phyloP scores from a whole-genome alignment of 2,797 vertebrate species.

The Enteromius viviparus region DNA sequence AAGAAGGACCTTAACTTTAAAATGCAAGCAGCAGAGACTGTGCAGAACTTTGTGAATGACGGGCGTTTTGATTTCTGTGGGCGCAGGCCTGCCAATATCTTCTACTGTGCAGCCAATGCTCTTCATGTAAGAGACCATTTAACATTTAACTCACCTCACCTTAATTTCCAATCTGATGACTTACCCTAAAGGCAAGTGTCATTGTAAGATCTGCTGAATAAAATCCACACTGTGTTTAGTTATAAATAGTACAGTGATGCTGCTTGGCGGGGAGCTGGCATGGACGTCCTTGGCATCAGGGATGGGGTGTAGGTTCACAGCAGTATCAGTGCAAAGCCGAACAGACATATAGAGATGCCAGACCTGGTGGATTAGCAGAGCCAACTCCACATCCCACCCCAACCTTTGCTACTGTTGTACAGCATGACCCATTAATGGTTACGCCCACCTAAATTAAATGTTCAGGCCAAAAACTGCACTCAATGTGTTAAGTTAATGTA shows the following conservation, averaged over 20 bases:
- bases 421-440: background rate
- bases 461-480: background rate
- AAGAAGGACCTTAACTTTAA: background rate
- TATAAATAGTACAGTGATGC: constrained; percentile 43
- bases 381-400: constrained; percentile 30
- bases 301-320: constrained; percentile 26
- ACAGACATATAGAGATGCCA: constrained; percentile 51
- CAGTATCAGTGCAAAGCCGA: constrained; percentile 33
- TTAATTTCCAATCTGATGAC: background rate
- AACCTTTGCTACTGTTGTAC: background rate
- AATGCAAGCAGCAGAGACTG: background rate
- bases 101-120: background rate
- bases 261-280: constrained; percentile 50
- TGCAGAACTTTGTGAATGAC: constrained; percentile 9
- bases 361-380: constrained; percentile 29
- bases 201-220: constrained; percentile 10
- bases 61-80: background rate
- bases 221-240: constrained; percentile 27
- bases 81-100: background rate
- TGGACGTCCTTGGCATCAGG: constrained; percentile 26
- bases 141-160: background rate
- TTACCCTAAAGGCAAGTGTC: background rate
- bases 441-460: background rate
- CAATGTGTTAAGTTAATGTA: background rate
- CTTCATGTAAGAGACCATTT: background rate